Conservation (phyloP, 2,797 vertebrate genomes). For the Vultur gryphus region DNA sequence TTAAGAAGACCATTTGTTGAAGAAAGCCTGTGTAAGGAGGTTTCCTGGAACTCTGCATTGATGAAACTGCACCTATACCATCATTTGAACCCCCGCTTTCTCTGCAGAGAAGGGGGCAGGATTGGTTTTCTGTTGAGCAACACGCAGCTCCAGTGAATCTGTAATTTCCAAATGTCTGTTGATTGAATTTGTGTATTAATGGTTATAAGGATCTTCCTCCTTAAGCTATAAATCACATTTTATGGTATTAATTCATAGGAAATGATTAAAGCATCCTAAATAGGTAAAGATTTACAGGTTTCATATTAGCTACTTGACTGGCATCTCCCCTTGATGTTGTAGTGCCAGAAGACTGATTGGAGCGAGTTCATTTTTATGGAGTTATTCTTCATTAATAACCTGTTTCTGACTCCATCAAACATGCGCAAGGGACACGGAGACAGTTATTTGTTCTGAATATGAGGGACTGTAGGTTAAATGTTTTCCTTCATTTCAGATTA, state of each 20-base stretch:
- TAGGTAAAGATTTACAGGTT: slow-evolving; percentile 55
- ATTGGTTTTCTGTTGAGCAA: not conserved
- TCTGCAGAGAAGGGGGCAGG: not conserved
- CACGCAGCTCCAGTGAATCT: not conserved
- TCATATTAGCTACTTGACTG: slow-evolving; percentile 61
- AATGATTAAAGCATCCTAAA: slow-evolving; percentile 53
- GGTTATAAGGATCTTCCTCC: slow-evolving; percentile 51
- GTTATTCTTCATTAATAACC: slow-evolving; percentile 47
- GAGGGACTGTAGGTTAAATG: not conserved
- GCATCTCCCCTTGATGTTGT: slow-evolving; percentile 2
- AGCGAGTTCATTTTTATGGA: slow-evolving; percentile 23
- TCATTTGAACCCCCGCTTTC: not conserved
- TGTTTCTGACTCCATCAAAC: not conserved
- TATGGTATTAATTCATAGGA: slow-evolving; percentile 54
- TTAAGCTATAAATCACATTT: slow-evolving; percentile 46
- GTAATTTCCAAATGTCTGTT: slow-evolving; percentile 51
- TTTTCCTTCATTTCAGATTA: slow-evolving; percentile 26
- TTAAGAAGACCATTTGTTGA: slow-evolving; percentile 34
- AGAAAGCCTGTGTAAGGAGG: not conserved
- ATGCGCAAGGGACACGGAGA: not conserved
- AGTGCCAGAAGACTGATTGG: slow-evolving; percentile 24
- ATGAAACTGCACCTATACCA: not conserved
- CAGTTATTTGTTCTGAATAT: not conserved
- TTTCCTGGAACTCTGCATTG: not conserved
- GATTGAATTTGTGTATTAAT: slow-evolving; percentile 59